Conservation (phyloP, 2,113 vertebrate species). For the Petroica traversi region DNA sequence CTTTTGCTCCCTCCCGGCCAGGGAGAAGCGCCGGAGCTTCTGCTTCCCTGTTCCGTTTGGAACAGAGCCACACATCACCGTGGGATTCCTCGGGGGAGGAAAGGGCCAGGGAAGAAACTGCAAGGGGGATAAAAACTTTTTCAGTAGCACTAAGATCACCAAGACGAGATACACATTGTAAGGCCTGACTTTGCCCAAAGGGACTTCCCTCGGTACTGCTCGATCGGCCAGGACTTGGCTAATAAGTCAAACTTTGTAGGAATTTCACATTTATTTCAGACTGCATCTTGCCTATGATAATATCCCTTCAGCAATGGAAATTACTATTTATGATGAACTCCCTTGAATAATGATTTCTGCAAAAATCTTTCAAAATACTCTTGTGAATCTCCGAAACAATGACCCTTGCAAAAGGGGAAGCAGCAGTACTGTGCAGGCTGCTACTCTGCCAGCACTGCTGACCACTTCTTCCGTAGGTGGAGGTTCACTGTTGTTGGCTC, state of each 20-base stretch:
- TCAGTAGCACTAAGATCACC: neutral
- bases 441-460: no score
- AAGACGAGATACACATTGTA: neutral
- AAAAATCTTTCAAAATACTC: neutral
- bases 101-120: neutral
- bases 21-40: neutral
- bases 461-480: rapidly evolving
- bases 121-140: neutral
- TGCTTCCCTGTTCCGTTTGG: rapidly evolving
- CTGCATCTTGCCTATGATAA: neutral
- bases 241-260: neutral
- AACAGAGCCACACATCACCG: rapidly evolving
- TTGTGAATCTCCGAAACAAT: neutral
- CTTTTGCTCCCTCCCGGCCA: no score
- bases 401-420: no score
- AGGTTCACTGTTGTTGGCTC: neutral
- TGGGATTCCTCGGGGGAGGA: neutral
- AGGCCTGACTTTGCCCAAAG: neutral
- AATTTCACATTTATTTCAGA: neutral
- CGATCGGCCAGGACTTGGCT: neutral
- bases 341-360: neutral
- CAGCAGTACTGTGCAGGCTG: rapidly evolving
- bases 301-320: neutral
- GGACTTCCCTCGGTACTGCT: neutral
- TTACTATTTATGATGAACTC: neutral